These are phyloP conservation scores for Montifringilla adamsi DNA, from an alignment of 2,113 vertebrate species.

Conservation along the genomic window DNA sequence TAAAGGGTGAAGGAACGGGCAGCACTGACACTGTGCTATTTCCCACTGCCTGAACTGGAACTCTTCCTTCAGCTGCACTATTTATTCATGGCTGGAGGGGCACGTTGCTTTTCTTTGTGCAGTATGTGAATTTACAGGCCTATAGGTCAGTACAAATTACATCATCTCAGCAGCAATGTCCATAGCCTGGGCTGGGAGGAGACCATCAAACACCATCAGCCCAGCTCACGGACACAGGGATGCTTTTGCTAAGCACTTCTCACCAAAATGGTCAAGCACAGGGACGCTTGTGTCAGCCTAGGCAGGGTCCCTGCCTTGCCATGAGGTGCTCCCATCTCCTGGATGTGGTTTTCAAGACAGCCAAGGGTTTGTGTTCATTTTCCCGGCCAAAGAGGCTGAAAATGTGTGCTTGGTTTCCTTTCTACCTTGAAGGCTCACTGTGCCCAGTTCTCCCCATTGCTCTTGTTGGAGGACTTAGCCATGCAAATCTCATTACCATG, in stretches of 20 bases:
- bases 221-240: background rate
- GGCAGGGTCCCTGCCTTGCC: background rate
- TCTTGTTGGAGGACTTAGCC: background rate
- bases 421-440: background rate
- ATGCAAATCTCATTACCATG: background rate
- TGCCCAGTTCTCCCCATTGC: background rate
- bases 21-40: background rate
- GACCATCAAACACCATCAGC: background rate
- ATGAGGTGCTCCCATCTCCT: background rate
- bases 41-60: background rate
- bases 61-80: background rate
- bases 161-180: background rate
- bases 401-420: background rate
- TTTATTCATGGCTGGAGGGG: background rate
- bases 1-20: background rate
- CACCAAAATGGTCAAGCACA: background rate
- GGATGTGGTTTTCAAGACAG: background rate
- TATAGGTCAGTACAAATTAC: background rate
- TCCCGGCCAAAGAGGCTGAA: background rate
- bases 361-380: background rate
- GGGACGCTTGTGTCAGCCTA: accelerated
- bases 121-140: background rate
- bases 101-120: background rate
- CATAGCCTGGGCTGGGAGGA: background rate
- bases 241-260: background rate